phyloP scores from a whole-genome alignment of 2,797 vertebrate genomes.

The Chrosomus eos region DNA sequence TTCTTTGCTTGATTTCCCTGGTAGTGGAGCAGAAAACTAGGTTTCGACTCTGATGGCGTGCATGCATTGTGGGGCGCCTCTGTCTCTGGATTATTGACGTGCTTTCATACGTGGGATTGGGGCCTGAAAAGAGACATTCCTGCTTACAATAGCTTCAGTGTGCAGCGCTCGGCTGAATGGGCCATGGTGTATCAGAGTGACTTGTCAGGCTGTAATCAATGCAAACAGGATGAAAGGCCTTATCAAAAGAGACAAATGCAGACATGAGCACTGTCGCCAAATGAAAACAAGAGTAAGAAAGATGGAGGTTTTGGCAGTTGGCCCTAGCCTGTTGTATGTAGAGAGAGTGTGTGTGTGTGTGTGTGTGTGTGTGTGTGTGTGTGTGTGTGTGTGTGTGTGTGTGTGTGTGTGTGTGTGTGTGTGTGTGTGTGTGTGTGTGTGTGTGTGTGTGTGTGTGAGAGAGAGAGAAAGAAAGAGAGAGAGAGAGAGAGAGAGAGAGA shows the following conservation, averaged over 20 bases:
- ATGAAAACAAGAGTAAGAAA: slow-evolving; percentile 63
- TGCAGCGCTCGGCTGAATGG: slow-evolving; percentile 77
- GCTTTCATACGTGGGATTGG: slow-evolving; percentile 79
- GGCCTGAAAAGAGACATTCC: slow-evolving; percentile 86
- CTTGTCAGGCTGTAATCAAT: slow-evolving; percentile 82
- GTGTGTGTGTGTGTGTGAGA: too few relatives aligned
- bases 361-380: not conserved
- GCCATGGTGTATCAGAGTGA: slow-evolving; percentile 77
- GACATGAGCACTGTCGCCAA: slow-evolving; percentile 74
- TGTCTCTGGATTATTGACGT: slow-evolving; percentile 82
- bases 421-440: too few relatives aligned
- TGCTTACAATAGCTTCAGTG: slow-evolving; percentile 81
- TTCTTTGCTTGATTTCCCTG: slow-evolving; percentile 65
- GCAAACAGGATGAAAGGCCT: slow-evolving; percentile 83
- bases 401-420: too few relatives aligned
- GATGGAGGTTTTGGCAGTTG: slow-evolving; percentile 63
- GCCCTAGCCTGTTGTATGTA: slow-evolving; percentile 56
- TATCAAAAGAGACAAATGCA: slow-evolving; percentile 81
- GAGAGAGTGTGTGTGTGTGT: slow-evolving; percentile 37
- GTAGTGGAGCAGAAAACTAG: slow-evolving; percentile 67
- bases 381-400: too few relatives aligned
- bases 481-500: slow-evolving; percentile 18
- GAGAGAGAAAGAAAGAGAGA: slow-evolving; percentile 49
- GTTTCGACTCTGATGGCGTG: slow-evolving; percentile 67
- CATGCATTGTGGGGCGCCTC: slow-evolving; percentile 74